Conservation (phyloP, 2,888 invertebrate genomes). For the Macroteleia sp. region DNA sequence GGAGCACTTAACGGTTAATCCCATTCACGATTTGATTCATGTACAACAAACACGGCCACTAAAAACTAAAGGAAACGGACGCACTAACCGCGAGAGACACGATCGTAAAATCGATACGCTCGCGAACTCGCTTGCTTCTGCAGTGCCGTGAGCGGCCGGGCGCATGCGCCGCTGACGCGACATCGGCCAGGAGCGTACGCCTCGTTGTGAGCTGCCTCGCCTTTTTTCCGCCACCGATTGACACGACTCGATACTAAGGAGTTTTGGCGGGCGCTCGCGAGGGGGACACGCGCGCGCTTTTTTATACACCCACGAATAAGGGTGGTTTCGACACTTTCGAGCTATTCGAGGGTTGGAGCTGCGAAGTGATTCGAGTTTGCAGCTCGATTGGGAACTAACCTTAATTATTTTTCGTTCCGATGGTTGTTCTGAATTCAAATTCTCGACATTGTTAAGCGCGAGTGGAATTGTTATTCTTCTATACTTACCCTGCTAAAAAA, state of each 20-base stretch:
- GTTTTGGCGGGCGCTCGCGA: constrained; percentile 3
- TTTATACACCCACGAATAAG: no score
- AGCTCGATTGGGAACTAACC: no score
- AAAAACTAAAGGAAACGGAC: constrained; percentile 84
- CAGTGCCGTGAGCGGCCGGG: constrained; percentile 85
- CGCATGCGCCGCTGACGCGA: constrained; percentile 85
- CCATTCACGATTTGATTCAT: constrained; percentile 92
- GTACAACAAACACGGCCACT: constrained; percentile 88
- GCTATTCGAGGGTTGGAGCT: no score
- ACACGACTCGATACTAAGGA: not conserved
- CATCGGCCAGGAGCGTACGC: constrained; percentile 69
- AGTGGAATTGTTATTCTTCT: no score
- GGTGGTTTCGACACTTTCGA: no score
- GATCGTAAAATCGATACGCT: constrained; percentile 93
- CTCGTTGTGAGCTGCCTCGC: constrained; percentile 16
- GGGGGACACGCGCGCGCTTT: no score
- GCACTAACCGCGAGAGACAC: constrained; percentile 84
- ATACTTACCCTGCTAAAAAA: no score
- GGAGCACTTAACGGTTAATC: constrained; percentile 84
- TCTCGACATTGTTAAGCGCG: no score
- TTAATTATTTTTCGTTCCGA: no score
- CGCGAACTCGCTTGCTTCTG: constrained; percentile 87
- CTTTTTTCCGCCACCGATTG: constrained; percentile 8
- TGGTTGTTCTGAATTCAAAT: no score
- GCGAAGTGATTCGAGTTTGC: no score